Percentiles rank a stretch among this genome's conserved stretches.
Evolutionary conservation across 2,113 vertebrate genomes (phyloP).

Genomic region (Carollia perspicillata): DNA sequence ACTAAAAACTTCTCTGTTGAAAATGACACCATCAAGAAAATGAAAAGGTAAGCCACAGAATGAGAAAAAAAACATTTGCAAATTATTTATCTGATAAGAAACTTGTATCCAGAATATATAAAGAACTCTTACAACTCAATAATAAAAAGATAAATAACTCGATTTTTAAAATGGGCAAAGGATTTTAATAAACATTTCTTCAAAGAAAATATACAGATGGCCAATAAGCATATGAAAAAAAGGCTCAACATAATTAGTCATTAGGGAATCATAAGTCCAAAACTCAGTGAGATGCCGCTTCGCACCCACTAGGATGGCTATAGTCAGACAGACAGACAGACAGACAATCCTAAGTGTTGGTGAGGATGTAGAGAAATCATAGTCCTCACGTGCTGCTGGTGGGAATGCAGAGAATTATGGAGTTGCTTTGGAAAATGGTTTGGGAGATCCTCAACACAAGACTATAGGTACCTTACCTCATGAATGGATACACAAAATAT

Average conservation of each 20-base stretch:
- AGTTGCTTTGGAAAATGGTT: constrained; percentile 4
- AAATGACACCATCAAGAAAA: background rate
- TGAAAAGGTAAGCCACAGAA: background rate
- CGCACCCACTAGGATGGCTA: background rate
- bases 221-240: background rate
- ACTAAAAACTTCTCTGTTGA: background rate
- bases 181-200: background rate
- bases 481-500: background rate
- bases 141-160: background rate
- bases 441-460: constrained; percentile 5
- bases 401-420: background rate
- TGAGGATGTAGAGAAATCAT: background rate
- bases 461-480: background rate
- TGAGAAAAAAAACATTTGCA: background rate
- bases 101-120: background rate
- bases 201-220: background rate
- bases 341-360: background rate
- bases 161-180: background rate
- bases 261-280: background rate
- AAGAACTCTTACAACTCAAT: background rate
- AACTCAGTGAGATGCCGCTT: background rate
- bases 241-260: background rate
- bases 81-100: background rate
- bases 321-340: background rate
- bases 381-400: background rate